Base-by-base conservation (phyloP, 2,113 vertebrate genomes). In the Alligator sinensis region DNA sequence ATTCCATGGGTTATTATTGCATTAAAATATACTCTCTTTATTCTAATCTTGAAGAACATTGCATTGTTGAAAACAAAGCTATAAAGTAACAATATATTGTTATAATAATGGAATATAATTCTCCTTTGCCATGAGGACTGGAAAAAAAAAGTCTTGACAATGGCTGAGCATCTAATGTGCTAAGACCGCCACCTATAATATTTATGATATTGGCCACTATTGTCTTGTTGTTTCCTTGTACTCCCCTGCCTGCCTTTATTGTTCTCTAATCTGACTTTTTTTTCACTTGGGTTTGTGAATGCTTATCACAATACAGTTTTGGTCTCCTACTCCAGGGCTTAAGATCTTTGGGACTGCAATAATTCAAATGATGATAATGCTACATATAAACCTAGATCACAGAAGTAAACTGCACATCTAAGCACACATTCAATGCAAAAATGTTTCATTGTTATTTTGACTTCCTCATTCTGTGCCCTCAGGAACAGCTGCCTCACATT, bases 11-110 rank as follows among this genome's bases (percentile, higher is more conserved):
- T 68, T 94, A 60, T 81, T 76, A 88, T 12, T 83, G 62, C 87
- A 54, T 79, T 54, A 74, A 83, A 68, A 58, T 21, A 93, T 38
- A 17, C 25, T 83, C 13, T 91, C 77, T 81, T 94, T 95, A 87
- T 89, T 96, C 82, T 91, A 82, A 75, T 91, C 78, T 47, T 58
- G 82, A 85, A 82, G 88, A 91, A 30, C 2, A 3, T 54, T 60
- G 83, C 77, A 83, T 77, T 62, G 63, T 87, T 94, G 63, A 62
- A 91, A 88, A 30, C n/a, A 84, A 63, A 87, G 85, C 89, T 92
- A 66, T 87, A 94, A 95, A 8, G 91, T 88, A 94, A 24, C 9
- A 86, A 85, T 85, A 74, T 94, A 25, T 85, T 96, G 94, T 95
- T 85, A 61, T 63, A 82, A 24, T 15, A 80, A 77, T 17, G 84